Base-by-base conservation (phyloP, 2,888 invertebrate species). In the Seira musarum region DNA sequence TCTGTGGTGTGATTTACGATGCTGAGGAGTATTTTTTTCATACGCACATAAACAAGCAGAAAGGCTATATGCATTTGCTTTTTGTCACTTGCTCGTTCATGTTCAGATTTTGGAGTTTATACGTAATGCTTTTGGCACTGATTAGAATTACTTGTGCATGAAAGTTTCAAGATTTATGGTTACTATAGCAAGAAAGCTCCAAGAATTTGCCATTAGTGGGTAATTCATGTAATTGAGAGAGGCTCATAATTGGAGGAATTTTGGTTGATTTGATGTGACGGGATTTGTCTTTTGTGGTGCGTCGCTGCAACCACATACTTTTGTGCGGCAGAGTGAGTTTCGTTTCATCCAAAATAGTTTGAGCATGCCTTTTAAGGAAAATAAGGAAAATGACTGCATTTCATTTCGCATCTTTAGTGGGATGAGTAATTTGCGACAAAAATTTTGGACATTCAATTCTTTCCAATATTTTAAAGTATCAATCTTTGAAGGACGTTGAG, bases 341-440 rank as follows among this genome's bases (percentile, higher is more conserved):
- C 46, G 46, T 72, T 65, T 57, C 19, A 40, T 72, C 64, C 64
- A 72, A 72, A 60, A 60, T 60, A 46, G 65, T 65, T 65, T 49
- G 46, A 15, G 2, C 53, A 63, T 53, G 17, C 72, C 72, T 72
- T 72, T 65, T 72, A 25, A 63, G 72, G 72, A 49, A 35, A 71
- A 64, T 19, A 21, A 60, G 60, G 60, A 60, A 60, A 60, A 21
- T 19, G 60, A 21, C 5, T 60, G 22, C 60, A 60, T 21, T 60
- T 2, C 60, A 60, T 60, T 10, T 60, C 60, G 22, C 60, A 60
- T 30, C 30, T 30, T 2, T 21, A 5, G 60, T 60, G 60, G 60
- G 60, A 60, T 60, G 60, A 60, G 21, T 60, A 53, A 53, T 53
- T 53, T 53, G 53, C 17, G 53, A 53, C 53, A 3, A 53, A 17